A percentile compares a stretch with the other conserved stretches of the same genome.
Conservation (phyloP, 2,888 invertebrate genomes). For the Smittia aterrima region DNA sequence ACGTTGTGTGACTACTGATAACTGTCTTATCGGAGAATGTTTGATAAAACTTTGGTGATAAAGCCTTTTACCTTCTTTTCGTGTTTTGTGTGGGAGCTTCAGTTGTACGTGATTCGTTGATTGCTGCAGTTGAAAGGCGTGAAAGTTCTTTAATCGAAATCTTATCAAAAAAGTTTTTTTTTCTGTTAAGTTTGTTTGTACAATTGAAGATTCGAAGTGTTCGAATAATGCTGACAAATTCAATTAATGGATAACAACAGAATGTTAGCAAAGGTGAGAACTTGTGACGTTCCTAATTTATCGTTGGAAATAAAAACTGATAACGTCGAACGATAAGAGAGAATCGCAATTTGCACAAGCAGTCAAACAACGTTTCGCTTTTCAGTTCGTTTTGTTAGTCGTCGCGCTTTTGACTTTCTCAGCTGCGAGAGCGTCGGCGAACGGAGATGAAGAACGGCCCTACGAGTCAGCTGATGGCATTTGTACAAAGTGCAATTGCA, state of each 20-base stretch:
- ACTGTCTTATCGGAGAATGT: not conserved
- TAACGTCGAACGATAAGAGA: not conserved
- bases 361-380: slow-evolving; percentile 9
- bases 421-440: not conserved
- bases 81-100: not conserved
- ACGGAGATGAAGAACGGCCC: slow-evolving; percentile 47
- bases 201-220: not conserved
- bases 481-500: slow-evolving; percentile 50
- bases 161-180: slow-evolving; percentile 3
- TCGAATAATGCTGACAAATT: not conserved
- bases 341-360: not conserved
- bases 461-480: slow-evolving; percentile 50
- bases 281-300: not conserved
- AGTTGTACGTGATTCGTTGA: slow-evolving; percentile 5
- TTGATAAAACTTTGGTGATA: not conserved
- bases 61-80: not conserved
- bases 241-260: not conserved
- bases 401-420: not conserved
- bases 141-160: not conserved
- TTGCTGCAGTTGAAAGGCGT: not conserved
- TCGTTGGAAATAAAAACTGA: not conserved
- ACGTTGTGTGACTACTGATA: not conserved
- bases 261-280: slow-evolving; percentile 8
- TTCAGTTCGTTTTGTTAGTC: slow-evolving; percentile 6
- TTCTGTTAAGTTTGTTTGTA: not conserved